Evolutionary conservation across 2,797 vertebrate genomes (phyloP).

Genomic region (Onychomys leucogaster): DNA sequence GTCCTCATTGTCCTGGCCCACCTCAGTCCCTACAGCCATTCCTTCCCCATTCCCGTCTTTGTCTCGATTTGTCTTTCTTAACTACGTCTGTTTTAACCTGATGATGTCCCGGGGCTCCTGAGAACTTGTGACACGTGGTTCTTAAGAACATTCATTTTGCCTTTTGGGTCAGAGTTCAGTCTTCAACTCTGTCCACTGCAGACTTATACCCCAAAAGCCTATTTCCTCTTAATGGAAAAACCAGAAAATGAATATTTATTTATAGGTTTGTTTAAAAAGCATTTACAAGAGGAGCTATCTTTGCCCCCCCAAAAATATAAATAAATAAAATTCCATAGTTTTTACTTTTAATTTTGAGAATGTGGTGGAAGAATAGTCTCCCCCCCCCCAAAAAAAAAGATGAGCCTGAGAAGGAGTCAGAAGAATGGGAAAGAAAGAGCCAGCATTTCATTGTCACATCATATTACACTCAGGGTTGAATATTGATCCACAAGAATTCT

Average conservation of each 20-base stretch:
- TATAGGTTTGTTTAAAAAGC: background rate
- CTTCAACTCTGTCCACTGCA: background rate
- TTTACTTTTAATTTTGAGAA: conserved; percentile 55
- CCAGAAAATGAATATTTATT: conserved; percentile 40
- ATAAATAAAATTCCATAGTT: background rate
- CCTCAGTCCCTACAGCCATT: background rate
- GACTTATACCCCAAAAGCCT: background rate
- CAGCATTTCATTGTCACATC: background rate
- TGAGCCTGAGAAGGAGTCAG: background rate
- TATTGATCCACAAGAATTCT: background rate
- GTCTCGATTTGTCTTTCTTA: background rate
- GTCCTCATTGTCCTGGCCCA: background rate
- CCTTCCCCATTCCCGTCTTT: background rate
- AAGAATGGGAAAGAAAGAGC: background rate
- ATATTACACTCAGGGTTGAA: background rate
- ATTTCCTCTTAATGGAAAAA: conserved; percentile 41
- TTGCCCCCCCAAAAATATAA: background rate
- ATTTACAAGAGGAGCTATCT: conserved; percentile 6
- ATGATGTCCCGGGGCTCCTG: background rate
- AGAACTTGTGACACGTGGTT: background rate
- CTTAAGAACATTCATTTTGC: conserved; percentile 2
- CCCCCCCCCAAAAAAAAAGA: background rate
- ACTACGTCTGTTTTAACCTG: conserved; percentile 37
- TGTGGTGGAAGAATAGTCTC: conserved; percentile 12
- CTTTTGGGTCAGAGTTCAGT: conserved; percentile 38